Conservation (phyloP, 2,797 vertebrate genomes). For the Enteromius paludinosus region DNA sequence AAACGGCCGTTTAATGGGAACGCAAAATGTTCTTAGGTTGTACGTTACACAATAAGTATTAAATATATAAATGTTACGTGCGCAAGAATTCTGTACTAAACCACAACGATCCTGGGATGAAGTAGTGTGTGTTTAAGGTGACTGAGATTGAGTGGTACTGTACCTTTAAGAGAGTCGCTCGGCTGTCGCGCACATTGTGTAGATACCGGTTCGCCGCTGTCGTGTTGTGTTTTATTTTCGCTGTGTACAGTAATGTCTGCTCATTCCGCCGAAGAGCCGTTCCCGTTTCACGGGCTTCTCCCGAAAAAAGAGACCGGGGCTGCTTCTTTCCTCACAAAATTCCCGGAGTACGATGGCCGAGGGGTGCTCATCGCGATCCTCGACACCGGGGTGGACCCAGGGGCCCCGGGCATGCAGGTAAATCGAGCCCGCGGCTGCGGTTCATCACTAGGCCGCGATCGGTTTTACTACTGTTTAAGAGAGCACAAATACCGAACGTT, state of each 20-base stretch:
- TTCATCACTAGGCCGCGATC: conserved; percentile 61
- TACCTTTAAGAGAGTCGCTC: conserved; percentile 31
- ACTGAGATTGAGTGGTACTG: conserved; percentile 1
- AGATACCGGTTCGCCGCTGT: conserved; percentile 62
- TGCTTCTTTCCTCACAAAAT: conserved; percentile 87
- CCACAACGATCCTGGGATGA: neutral
- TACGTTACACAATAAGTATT: too few species aligned
- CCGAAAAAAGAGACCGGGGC: conserved; percentile 98
- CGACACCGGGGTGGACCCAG: conserved; percentile 96
- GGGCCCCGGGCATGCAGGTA: conserved; percentile 98
- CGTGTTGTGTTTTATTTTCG: conserved; percentile 74
- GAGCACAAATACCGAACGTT: neutral
- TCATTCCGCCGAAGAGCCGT: conserved; percentile 87
- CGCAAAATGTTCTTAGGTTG: neutral
- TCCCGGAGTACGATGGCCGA: conserved; percentile 93
- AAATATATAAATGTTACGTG: neutral
- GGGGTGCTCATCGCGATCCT: conserved; percentile 92
- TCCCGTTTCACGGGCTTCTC: conserved; percentile 93
- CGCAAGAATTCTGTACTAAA: neutral
- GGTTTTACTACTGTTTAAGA: neutral
- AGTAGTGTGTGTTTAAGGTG: neutral
- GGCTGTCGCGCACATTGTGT: conserved; percentile 30
- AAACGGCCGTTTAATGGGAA: neutral
- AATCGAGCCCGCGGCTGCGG: conserved; percentile 56
- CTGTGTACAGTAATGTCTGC: conserved; percentile 85